These are phyloP conservation scores for Meghimatium bilineatum DNA, from an alignment of 2,888 invertebrate species.

Conservation along the genomic window DNA sequence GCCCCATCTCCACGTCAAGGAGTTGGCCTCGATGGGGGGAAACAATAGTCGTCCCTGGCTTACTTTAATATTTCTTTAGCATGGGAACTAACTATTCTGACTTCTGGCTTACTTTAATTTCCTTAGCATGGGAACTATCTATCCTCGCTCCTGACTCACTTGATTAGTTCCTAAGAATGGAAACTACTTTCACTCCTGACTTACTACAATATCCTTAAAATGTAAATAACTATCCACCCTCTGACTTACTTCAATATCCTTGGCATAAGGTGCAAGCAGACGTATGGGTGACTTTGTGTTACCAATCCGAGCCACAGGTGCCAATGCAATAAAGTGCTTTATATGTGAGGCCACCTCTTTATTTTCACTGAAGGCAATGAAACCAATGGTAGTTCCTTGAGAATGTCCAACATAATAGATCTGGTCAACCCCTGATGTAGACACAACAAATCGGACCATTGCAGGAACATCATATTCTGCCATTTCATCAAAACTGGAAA, in stretches of 20 bases:
- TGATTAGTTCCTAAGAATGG: no score
- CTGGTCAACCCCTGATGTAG: constrained; percentile 80
- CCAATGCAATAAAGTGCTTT: constrained; percentile 76
- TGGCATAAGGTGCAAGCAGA: constrained; percentile 61
- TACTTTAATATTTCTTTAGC: no score
- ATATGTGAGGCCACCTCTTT: constrained; percentile 70
- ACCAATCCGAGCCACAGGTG: constrained; percentile 73
- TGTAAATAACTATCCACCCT: no score
- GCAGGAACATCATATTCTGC: constrained; percentile 91
- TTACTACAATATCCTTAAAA: no score
- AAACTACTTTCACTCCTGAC: no score
- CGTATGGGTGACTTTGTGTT: constrained; percentile 63
- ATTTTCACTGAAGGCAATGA: constrained; percentile 71
- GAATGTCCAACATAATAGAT: constrained; percentile 92
- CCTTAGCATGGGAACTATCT: no score
- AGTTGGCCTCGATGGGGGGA: no score
- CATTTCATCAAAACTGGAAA: constrained; percentile 90
- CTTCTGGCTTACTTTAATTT: no score
- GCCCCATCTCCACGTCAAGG: no score
- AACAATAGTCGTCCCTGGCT: no score
- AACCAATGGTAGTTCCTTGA: constrained; percentile 83
- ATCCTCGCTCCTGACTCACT: no score
- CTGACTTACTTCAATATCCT: constrained; percentile 16
- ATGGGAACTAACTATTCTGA: no score
- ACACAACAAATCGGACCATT: constrained; percentile 85